Evolutionary conservation across 2,797 vertebrate species (phyloP).

Genomic region (Triplophysa bombifrons): DNA sequence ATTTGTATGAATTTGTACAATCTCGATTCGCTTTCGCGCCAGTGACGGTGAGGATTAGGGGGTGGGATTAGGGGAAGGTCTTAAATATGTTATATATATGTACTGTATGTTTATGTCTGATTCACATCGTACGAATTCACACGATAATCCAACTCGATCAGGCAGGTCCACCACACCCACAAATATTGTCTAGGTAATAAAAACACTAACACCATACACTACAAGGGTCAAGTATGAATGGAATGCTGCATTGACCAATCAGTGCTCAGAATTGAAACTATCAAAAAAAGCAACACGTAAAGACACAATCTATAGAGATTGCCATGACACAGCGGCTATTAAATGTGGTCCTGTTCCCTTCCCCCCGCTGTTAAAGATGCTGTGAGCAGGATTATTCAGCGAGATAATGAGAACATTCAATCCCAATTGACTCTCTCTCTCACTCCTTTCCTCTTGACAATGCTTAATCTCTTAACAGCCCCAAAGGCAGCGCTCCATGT

Average conservation of each 20-base stretch:
- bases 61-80: too few relatives aligned
- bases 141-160: too few relatives aligned
- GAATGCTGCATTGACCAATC: neutral
- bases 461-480: conserved; percentile 30
- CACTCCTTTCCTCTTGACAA: conserved; percentile 41
- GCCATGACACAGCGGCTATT: neutral
- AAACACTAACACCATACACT: too few relatives aligned
- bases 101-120: too few relatives aligned
- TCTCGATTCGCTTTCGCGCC: too few relatives aligned
- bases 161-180: too few relatives aligned
- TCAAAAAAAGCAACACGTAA: conserved; percentile 6
- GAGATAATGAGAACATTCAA: conserved; percentile 51
- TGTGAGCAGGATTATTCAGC: conserved; percentile 51
- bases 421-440: conserved; percentile 52
- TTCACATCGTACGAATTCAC: too few relatives aligned
- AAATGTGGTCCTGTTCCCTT: conserved; percentile 30
- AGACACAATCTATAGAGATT: conserved; percentile 11
- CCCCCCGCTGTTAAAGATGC: conserved; percentile 44
- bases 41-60: too few relatives aligned
- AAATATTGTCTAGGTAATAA: too few relatives aligned
- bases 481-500: conserved; percentile 20
- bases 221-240: neutral
- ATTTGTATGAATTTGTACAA: too few relatives aligned
- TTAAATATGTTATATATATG: too few relatives aligned
- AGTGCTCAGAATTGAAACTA: neutral